Evolutionary conservation across 2,888 invertebrate species (phyloP), one percentile per base, ranked within the genome.

Genomic region (Caradrina kadenii): DNA sequence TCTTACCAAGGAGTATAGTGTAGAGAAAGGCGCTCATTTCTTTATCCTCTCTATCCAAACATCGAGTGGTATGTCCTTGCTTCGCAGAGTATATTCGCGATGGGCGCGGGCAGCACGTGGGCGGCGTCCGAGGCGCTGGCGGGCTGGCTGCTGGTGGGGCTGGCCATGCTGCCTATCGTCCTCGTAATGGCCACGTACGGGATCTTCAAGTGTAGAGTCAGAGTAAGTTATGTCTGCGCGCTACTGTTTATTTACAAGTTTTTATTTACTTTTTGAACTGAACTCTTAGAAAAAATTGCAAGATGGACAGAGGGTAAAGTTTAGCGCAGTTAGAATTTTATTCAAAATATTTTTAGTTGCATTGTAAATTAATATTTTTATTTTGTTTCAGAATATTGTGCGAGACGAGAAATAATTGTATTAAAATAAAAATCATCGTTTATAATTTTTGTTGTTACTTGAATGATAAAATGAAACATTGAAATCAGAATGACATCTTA

Each of bases 401-500:
- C 88, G 87, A 49, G 87, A 86, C 56, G 93, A 90, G 83, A 94
- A 94, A 82, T 94, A 85, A 91, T 11, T 26, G 48, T 52, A 60
- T 65, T 68, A 61, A 63, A 70, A 31, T 49, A 49, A 17, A 55
- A 76, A 76, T 73, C 35, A 55, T 19, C 31, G 53, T 39, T 53
- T 35, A 52, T 67, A 58, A 62, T 52, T 54, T 64, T 61, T 61
- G 50, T 62, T 75, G 56, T 63, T 60, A 63, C 26, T 60, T 62
- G 63, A 79, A 76, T 69, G 39, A 84, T 81, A 76, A 63, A 83
- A 82, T 81, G 39, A 83, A 80, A 81, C 39, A 68, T 63, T 63
- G 59, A 54, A 76, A 78, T 89, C 88, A 90, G 92, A 92, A 94
- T 95, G 93, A 95, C 94, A 94, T 94, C 94, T 94, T 94, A 93